Evolutionary conservation across 2,797 vertebrate species (phyloP).

Genomic region (Clarias platycephalus): DNA sequence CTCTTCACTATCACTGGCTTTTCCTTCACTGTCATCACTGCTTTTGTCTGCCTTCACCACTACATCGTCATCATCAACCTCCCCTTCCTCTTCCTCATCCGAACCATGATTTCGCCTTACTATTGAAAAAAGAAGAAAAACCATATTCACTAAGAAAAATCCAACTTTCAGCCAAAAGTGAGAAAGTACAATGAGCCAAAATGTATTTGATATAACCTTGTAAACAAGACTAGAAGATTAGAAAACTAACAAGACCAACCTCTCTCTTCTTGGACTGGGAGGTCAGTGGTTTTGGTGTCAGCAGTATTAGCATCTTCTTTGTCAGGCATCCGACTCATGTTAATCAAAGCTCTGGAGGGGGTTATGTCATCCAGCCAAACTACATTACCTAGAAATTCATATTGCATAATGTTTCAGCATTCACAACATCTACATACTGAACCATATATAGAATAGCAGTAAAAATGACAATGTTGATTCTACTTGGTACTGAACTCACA

Average conservation of each 20-base stretch:
- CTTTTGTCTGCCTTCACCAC: constrained; percentile 76
- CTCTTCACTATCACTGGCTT: constrained; percentile 71
- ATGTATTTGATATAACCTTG: not conserved
- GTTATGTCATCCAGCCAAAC: constrained; percentile 98
- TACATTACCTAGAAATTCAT: constrained; percentile 82
- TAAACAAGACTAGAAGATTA: not conserved
- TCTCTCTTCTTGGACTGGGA: constrained; percentile 60
- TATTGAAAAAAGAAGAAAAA: constrained; percentile 29
- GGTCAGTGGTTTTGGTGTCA: constrained; percentile 61
- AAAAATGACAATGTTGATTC: not conserved
- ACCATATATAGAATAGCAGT: not conserved
- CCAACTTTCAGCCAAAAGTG: not conserved
- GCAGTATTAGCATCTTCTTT: constrained; percentile 70
- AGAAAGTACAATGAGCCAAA: not conserved
- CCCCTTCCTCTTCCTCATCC: constrained; percentile 81
- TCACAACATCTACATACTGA: not conserved
- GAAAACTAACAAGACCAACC: constrained; percentile 54
- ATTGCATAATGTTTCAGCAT: not conserved
- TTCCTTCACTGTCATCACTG: constrained; percentile 70
- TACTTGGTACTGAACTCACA: constrained; percentile 77
- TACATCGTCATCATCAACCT: constrained; percentile 74
- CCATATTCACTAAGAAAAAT: not conserved
- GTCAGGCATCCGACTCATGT: constrained; percentile 85
- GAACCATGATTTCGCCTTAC: constrained; percentile 58
- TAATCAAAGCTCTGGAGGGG: constrained; percentile 87